Conservation (phyloP, 2,888 invertebrate species). For the Cantharis nigra region DNA sequence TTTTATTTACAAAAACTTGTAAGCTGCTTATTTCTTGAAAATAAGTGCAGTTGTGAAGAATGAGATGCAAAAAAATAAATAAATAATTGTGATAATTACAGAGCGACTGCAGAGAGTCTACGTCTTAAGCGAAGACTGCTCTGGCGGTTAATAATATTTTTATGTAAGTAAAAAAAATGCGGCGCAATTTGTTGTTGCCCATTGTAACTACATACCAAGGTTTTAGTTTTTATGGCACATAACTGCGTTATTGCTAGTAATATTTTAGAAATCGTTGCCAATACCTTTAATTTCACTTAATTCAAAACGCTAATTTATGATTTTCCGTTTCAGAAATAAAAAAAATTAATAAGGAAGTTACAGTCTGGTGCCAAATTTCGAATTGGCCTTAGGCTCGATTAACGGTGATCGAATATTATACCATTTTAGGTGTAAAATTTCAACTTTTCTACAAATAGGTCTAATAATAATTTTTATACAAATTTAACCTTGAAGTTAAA, state of each 20-base stretch:
- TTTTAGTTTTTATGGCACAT: neutral
- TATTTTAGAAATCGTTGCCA: neutral
- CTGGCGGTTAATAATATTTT: neutral
- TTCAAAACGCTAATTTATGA: neutral
- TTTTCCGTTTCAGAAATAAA: neutral
- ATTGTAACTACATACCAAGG: neutral
- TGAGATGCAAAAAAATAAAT: too few species aligned
- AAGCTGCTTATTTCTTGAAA: too few species aligned
- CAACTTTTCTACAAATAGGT: neutral
- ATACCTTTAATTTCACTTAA: neutral
- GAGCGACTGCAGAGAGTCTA: too few species aligned
- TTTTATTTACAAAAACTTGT: too few species aligned
- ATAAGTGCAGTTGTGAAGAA: too few species aligned
- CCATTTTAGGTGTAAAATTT: neutral
- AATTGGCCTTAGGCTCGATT: neutral
- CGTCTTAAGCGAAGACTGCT: neutral
- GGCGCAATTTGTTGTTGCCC: neutral
- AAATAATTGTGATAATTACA: too few species aligned
- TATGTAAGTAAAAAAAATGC: neutral
- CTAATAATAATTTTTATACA: constrained; percentile 3
- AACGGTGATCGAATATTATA: neutral
- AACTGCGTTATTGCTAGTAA: neutral
- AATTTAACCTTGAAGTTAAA: constrained; percentile 12
- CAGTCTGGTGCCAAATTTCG: neutral
- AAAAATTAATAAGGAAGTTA: neutral